Percentiles rank a stretch among this genome's conserved stretches.
Evolutionary conservation across 2,797 vertebrate genomes (phyloP).

Genomic region (Crossoptilon crossoptilon): DNA sequence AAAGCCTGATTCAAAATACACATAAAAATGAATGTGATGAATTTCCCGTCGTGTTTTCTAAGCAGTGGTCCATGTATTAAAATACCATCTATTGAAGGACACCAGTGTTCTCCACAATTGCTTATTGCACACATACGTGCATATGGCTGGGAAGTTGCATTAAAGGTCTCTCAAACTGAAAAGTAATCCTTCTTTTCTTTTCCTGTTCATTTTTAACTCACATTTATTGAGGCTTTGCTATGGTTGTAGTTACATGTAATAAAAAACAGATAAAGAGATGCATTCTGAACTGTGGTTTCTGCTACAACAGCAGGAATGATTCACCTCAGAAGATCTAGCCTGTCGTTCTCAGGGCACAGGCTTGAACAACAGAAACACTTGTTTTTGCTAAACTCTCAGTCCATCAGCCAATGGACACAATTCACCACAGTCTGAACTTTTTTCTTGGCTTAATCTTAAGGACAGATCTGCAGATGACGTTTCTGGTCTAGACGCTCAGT

Average conservation of each 20-base stretch:
- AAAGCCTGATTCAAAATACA: constrained; percentile 8
- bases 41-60: background rate
- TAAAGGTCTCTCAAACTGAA: background rate
- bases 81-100: background rate
- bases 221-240: background rate
- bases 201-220: constrained; percentile 1
- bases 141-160: background rate
- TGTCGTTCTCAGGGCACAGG: background rate
- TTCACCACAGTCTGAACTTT: background rate
- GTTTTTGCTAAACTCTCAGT: background rate
- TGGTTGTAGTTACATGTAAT: background rate
- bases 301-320: background rate
- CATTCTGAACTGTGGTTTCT: constrained; percentile 33
- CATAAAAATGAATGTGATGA: background rate
- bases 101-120: background rate
- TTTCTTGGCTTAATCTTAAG: background rate
- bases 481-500: background rate
- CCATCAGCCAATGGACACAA: background rate
- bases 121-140: accelerated
- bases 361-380: background rate
- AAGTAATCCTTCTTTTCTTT: constrained; percentile 2
- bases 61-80: background rate
- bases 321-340: background rate
- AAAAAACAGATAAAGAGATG: background rate
- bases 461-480: background rate